Base-by-base conservation (phyloP, 2,888 invertebrate genomes). In the Cyclophora albipunctata region DNA sequence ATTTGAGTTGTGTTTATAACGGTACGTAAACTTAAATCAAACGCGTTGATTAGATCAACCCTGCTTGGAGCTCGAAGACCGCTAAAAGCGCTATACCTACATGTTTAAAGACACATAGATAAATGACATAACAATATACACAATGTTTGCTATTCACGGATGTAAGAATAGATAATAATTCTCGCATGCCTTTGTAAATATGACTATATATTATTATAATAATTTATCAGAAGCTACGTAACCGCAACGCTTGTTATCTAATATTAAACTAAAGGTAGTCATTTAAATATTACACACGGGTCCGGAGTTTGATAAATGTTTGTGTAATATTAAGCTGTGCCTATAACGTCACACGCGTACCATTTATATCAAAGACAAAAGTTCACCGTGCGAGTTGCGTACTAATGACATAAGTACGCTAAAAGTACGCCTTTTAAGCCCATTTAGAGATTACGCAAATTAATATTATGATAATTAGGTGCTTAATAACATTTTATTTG, bases 281-380 rank as follows among this genome's bases (percentile, higher is more conserved):
- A 54, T 57, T 54, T 52, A 54, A 54, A 55, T 48, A 51, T 47
- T 45, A 61, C 59, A 50, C 55, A 60, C 57, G 50, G 55, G 51
- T 46, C 45, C 49, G 52, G 53, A 58, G 54, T 54, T 58, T 55
- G 53, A 53, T 48, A 57, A 59, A 60, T 60, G 59, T 56, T 56
- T 52, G 55, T 55, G 54, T 51, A 45, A 47, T 49, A 55, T 57
- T 56, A 51, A 54, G 48, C 52, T 45, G 5, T 20, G 40, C 45
- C 33, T 35, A 40, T 50, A 45, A 47, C 40, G 46, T 47, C 6
- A 7, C 51, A 46, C 48, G 47, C 46, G 42, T 35, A 41, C n/a
- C 47, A 5, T 33, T 48, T 3, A 48, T 43, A 48, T 45, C 47
- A 48, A 47, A 53, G 44, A 48, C 53, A 45, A 48, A 46, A 46